A percentile compares a stretch with the other conserved stretches of the same genome.
phyloP scores from a whole-genome alignment of 2,888 invertebrate genomes.

The Girardia tigrina region DNA sequence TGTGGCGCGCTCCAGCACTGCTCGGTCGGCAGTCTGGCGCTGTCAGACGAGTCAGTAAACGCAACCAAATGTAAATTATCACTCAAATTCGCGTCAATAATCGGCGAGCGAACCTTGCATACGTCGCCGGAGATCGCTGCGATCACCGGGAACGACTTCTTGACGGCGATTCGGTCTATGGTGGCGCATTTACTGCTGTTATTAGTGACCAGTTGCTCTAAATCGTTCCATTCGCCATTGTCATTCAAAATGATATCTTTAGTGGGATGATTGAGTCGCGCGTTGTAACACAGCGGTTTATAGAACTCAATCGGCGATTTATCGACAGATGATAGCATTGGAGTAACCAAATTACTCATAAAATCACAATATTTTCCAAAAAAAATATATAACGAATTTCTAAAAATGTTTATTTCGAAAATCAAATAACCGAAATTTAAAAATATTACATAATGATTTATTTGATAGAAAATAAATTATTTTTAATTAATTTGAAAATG shows the following conservation, averaged over 20 bases:
- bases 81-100: not conserved
- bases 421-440: too few species aligned
- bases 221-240: not conserved
- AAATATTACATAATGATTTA: too few species aligned
- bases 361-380: not conserved
- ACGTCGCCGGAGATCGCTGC: not conserved
- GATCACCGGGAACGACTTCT: not conserved
- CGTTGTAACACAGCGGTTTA: not conserved
- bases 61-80: constrained; percentile 9
- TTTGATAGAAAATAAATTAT: too few species aligned
- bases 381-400: not conserved
- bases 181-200: not conserved
- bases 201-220: not conserved
- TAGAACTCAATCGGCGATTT: not conserved
- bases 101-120: not conserved
- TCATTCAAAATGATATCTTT: too few species aligned
- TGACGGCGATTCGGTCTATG: too few species aligned
- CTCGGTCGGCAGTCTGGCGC: not conserved
- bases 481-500: too few species aligned
- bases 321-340: constrained; percentile 19
- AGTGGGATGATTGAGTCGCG: not conserved
- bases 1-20: not conserved
- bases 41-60: not conserved
- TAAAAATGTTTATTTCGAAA: not conserved
- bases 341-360: constrained; percentile 20